Conservation (phyloP, 1,140 invertebrate species). For the Sitobion miscanthi region DNA sequence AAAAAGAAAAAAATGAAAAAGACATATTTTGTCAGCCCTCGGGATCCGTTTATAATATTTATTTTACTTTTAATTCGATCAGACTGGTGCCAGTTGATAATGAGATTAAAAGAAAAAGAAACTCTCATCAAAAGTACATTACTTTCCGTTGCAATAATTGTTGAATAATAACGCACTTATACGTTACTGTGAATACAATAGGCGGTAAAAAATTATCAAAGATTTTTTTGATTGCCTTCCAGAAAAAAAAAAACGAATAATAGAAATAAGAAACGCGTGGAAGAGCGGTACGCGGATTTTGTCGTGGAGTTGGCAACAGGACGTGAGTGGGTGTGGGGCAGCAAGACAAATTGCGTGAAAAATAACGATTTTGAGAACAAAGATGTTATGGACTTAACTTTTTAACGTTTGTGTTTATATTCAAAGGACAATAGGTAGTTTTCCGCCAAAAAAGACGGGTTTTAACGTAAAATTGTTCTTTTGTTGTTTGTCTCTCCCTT, state of each 20-base stretch:
- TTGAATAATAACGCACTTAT: neutral
- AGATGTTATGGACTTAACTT: constrained; percentile 50
- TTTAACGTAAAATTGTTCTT: constrained; percentile 47
- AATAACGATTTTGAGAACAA: constrained; percentile 53
- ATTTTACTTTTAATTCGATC: neutral
- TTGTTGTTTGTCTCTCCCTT: constrained; percentile 23
- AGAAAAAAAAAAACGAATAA: constrained; percentile 21
- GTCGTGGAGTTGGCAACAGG: constrained; percentile 11
- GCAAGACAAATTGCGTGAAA: constrained; percentile 48
- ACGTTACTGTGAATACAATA: neutral
- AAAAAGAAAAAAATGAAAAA: neutral
- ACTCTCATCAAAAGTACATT: constrained; percentile 44
- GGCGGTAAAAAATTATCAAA: neutral
- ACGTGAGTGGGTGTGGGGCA: neutral
- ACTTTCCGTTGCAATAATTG: neutral
- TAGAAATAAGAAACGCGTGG: neutral
- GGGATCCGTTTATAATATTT: neutral
- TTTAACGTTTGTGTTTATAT: constrained; percentile 44
- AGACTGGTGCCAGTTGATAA: constrained; percentile 18
- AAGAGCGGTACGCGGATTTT: neutral
- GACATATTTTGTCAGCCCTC: neutral
- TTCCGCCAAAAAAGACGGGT: constrained; percentile 40
- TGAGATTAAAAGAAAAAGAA: neutral
- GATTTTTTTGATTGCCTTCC: constrained; percentile 35
- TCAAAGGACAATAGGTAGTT: constrained; percentile 50